Base-by-base conservation (phyloP, 2,113 vertebrate species). In the Leptobrachium ailaonicum region DNA sequence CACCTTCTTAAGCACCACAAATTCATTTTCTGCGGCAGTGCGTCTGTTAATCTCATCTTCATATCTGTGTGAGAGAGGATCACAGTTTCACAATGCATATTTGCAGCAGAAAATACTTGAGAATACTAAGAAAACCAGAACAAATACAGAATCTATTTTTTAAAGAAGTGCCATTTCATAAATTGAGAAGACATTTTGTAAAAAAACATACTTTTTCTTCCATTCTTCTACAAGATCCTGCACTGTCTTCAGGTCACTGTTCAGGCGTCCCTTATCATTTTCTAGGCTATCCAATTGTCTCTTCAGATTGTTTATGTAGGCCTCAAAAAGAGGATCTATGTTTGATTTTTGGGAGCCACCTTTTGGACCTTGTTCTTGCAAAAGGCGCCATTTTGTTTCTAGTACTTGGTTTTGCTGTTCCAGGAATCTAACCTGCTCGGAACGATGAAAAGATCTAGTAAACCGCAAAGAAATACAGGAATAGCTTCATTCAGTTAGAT, bases 21-120 rank as follows among this genome's bases (percentile, higher is more conserved):
- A 32, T 32, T 32, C 20, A 32, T 32, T 32, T 66, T 99, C 97
- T 0, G 92, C 94, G 0, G 95, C 91, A 0, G 94, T 96, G 12
- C 95, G 95, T 76, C 90, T 96, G 89, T 95, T 95, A 90, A 96
- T 94, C 88, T 96, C 94, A 63, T 95, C 93, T 83, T 97, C 94
- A 4, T 95, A 95, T 72, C 95, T 97, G 73, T 2, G 54, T 8
- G 58, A 66, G 58, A 44, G 45, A 74, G 40, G 20, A 32, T 32
- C 7, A 68, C 41, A 58, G 9, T 10, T 62, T 10, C 44, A 73
- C 40, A 40, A 14, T 7, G 1, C 63, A 14, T 3, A 70, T n/a
- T 45, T 1, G 6, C 6, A 11, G 6, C 50, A 54, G 6, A 54
- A 54, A 54, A 6, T 54, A 11, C 6, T 54, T 6, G 50, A 54